These are phyloP conservation scores for Polypedilum vanderplanki DNA, from an alignment of 1,140 invertebrate genomes.

Conservation along the genomic window DNA sequence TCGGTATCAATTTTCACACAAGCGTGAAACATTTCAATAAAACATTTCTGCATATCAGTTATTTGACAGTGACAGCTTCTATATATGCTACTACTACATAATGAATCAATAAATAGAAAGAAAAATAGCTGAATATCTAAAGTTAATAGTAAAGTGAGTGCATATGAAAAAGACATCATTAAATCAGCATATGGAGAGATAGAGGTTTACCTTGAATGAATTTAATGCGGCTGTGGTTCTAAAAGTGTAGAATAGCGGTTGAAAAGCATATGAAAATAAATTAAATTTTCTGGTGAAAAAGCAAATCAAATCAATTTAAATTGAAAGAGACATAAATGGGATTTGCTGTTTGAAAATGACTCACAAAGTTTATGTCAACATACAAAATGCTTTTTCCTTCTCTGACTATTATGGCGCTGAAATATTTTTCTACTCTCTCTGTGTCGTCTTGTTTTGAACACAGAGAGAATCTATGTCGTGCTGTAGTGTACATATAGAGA, in stretches of 20 bases:
- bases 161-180: background rate
- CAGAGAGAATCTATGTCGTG: background rate
- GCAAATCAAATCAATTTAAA: constrained; percentile 19
- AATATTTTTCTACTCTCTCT: background rate
- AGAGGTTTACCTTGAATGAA: background rate
- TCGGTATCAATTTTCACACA: no score
- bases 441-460: background rate
- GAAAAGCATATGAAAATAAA: constrained; percentile 18
- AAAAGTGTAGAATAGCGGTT: background rate
- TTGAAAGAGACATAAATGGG: constrained; percentile 17
- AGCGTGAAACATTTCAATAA: no score
- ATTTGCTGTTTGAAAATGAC: constrained; percentile 6
- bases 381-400: background rate
- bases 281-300: constrained; percentile 7
- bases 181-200: background rate
- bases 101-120: no score
- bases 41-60: no score
- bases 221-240: background rate
- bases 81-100: no score
- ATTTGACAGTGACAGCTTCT: no score
- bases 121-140: no score
- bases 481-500: background rate
- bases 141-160: no score
- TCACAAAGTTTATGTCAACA: constrained; percentile 18
- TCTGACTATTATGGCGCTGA: background rate